Evolutionary conservation across 2,888 invertebrate genomes (phyloP).

Genomic region (Camptogramma bilineatum): DNA sequence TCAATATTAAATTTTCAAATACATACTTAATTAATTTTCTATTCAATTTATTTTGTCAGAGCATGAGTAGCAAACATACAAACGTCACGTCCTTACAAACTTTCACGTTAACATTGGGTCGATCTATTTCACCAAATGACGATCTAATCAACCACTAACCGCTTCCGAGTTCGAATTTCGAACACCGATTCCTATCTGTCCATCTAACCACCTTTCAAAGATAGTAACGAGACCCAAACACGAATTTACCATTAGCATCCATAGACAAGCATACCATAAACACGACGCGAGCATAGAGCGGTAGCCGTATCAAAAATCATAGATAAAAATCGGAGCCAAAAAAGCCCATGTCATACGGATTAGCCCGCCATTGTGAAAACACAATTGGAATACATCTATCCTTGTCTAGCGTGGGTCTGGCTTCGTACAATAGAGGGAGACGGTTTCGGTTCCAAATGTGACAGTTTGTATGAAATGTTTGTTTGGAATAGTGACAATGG

Average conservation of each 20-base stretch:
- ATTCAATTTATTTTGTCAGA: no score
- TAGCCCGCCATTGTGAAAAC: slow-evolving; percentile 77
- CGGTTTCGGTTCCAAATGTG: slow-evolving; percentile 80
- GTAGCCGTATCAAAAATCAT: slow-evolving; percentile 78
- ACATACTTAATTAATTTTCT: no score
- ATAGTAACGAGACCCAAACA: slow-evolving; percentile 77
- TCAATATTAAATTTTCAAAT: no score
- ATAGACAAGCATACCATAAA: slow-evolving; percentile 60
- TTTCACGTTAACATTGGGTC: neutral
- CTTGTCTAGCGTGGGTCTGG: slow-evolving; percentile 55
- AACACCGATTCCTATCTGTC: slow-evolving; percentile 47
- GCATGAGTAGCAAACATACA: no score
- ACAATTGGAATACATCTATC: slow-evolving; percentile 79
- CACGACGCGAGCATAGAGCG: slow-evolving; percentile 54
- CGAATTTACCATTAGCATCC: slow-evolving; percentile 74
- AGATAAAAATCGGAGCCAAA: slow-evolving; percentile 73
- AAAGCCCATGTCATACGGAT: slow-evolving; percentile 79
- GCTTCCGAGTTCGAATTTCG: slow-evolving; percentile 53
- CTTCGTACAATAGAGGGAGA: slow-evolving; percentile 57
- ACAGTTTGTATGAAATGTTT: slow-evolving; percentile 83
- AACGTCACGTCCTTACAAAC: neutral
- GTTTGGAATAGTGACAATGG: slow-evolving; percentile 76
- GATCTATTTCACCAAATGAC: slow-evolving; percentile 2
- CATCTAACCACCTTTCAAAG: slow-evolving; percentile 64
- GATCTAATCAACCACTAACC: slow-evolving; percentile 40